Percentiles rank a stretch among this genome's conserved stretches.
phyloP scores from a whole-genome alignment of 2,797 vertebrate species.

The Xerus rutilus region DNA sequence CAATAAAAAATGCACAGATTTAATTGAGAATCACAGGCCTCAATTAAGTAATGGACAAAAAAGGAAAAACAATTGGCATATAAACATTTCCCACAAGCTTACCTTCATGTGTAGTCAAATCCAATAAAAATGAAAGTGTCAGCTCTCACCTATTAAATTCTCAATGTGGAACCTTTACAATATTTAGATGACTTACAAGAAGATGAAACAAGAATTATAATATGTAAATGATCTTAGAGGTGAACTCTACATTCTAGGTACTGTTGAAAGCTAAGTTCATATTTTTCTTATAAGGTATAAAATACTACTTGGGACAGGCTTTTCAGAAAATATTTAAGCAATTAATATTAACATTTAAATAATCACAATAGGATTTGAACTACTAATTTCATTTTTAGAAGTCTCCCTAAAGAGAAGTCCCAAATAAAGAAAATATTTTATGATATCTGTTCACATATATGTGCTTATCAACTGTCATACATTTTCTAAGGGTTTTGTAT shows the following conservation, averaged over 20 bases:
- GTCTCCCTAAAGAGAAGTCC: not conserved
- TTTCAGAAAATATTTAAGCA: slow-evolving; percentile 10
- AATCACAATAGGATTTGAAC: not conserved
- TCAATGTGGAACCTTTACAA: not conserved
- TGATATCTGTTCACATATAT: not conserved
- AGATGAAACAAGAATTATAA: not conserved
- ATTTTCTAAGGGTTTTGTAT: not conserved
- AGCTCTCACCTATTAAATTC: not conserved
- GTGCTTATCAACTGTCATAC: not conserved
- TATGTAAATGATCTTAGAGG: not conserved
- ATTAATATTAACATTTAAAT: not conserved
- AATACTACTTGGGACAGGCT: not conserved
- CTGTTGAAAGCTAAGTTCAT: not conserved
- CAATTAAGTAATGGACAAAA: slow-evolving; percentile 1
- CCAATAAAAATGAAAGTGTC: not conserved
- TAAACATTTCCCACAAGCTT: not conserved
- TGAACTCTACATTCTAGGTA: not conserved
- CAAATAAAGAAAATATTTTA: not conserved
- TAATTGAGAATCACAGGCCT: not conserved
- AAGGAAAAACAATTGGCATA: not conserved
- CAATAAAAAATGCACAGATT: not conserved
- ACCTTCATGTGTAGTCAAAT: not conserved
- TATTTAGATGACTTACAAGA: not conserved
- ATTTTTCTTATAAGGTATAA: not conserved
- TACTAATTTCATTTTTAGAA: not conserved